phyloP scores from a whole-genome alignment of 2,888 invertebrate genomes.

The Xestia rhomboidea region DNA sequence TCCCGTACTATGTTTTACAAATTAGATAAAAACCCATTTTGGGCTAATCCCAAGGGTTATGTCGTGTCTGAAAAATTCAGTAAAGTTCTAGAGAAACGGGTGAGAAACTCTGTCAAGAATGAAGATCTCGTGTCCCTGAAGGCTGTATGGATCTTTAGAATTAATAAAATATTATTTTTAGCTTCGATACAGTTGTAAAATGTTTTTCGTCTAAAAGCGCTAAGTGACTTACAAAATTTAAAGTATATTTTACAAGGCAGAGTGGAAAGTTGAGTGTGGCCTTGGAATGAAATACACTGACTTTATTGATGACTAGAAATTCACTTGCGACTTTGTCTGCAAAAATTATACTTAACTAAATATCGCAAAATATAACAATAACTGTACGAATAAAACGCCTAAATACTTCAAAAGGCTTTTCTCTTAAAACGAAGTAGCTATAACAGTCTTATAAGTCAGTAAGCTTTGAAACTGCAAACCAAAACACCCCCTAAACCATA shows the following conservation, averaged over 20 bases:
- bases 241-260: neutral
- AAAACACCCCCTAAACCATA: constrained; percentile 15
- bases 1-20: constrained; percentile 56
- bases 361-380: neutral
- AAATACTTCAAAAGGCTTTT: neutral
- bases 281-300: too few relatives aligned
- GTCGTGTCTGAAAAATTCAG: constrained; percentile 40
- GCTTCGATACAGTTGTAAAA: neutral
- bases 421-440: neutral
- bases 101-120: constrained; percentile 21
- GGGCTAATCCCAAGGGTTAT: constrained; percentile 22
- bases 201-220: neutral
- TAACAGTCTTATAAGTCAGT: neutral
- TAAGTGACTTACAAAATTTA: neutral
- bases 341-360: neutral
- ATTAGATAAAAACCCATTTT: constrained; percentile 59
- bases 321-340: too few relatives aligned
- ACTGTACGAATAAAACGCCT: neutral
- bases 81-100: constrained; percentile 16
- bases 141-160: constrained; percentile 13
- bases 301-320: too few relatives aligned
- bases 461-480: constrained; percentile 1
- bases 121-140: constrained; percentile 30
- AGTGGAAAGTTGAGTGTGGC: neutral
- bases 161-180: constrained; percentile 15